These are phyloP conservation scores for Sebastiscus albofasciatus DNA, from an alignment of 2,797 vertebrate species.

Conservation along the genomic window DNA sequence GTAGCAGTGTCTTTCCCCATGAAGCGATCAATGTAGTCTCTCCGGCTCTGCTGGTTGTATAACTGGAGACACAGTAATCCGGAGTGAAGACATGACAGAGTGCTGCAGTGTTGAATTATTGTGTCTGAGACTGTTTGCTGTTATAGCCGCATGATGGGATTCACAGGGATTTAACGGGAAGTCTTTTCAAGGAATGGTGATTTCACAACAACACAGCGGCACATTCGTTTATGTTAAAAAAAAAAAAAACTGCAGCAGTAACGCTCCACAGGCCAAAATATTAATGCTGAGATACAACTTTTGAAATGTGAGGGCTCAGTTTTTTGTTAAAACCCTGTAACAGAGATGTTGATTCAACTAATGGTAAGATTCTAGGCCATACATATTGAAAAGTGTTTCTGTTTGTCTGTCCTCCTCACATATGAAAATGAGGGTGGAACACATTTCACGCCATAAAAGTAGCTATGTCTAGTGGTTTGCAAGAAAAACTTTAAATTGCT, in stretches of 20 bases:
- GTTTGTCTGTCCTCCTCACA: not conserved
- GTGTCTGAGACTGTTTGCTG: conserved; percentile 48
- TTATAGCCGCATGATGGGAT: conserved; percentile 46
- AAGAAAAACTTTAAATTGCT: not conserved
- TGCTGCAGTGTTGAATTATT: conserved; percentile 49
- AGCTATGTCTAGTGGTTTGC: not conserved
- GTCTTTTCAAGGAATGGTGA: conserved; percentile 52
- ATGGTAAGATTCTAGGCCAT: not conserved
- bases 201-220: conserved; percentile 34
- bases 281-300: conserved; percentile 9
- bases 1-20: not conserved
- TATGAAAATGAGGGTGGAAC: not conserved
- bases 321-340: not conserved
- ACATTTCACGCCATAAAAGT: not conserved
- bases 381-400: not conserved
- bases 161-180: conserved; percentile 44
- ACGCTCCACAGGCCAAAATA: conserved; percentile 9
- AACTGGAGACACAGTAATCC: conserved; percentile 48
- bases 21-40: conserved; percentile 17
- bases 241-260: not conserved
- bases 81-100: conserved; percentile 47
- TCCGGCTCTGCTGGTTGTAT: conserved; percentile 18
- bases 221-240: conserved; percentile 15
- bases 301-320: not conserved
- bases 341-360: not conserved